Evolutionary conservation across 2,113 vertebrate species (phyloP).

Genomic region (Nibea albiflora): DNA sequence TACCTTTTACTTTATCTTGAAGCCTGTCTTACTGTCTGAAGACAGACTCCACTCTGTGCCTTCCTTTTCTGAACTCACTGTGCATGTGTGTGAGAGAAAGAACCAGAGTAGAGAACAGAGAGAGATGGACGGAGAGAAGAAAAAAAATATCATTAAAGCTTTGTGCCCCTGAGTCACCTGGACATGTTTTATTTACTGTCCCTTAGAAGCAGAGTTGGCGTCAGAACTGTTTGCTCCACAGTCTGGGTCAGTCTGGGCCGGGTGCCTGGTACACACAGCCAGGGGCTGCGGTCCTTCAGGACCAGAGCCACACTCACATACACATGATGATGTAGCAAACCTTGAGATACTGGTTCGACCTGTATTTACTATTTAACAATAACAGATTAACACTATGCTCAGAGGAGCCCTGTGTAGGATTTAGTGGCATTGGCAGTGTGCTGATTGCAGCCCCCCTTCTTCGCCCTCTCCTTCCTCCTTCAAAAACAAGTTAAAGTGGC

Average conservation of each 20-base stretch:
- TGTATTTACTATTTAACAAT: background rate
- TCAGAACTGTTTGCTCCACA: slow-evolving; percentile 43
- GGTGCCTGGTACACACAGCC: slow-evolving; percentile 41
- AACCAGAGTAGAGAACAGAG: background rate
- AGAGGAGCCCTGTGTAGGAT: no score
- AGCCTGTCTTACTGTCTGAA: background rate
- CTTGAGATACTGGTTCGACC: background rate
- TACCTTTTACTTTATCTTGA: no score
- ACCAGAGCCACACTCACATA: background rate
- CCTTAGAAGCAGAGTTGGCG: slow-evolving; percentile 37
- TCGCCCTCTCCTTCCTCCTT: no score
- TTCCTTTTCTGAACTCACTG: background rate
- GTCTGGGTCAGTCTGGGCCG: slow-evolving; percentile 47
- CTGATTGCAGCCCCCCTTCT: no score
- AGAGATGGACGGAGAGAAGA: background rate
- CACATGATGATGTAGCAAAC: background rate
- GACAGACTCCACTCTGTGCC: background rate
- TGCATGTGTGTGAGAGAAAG: background rate
- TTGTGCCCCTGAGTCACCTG: slow-evolving; percentile 40
- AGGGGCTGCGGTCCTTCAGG: slow-evolving; percentile 37
- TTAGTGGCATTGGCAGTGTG: no score
- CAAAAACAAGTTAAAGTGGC: no score
- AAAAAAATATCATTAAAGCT: slow-evolving; percentile 37
- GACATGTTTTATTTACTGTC: slow-evolving; percentile 64
- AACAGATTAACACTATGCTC: background rate